Evolutionary conservation across 1,140 invertebrate genomes (phyloP).

Genomic region (Cryptotermes secundus): DNA sequence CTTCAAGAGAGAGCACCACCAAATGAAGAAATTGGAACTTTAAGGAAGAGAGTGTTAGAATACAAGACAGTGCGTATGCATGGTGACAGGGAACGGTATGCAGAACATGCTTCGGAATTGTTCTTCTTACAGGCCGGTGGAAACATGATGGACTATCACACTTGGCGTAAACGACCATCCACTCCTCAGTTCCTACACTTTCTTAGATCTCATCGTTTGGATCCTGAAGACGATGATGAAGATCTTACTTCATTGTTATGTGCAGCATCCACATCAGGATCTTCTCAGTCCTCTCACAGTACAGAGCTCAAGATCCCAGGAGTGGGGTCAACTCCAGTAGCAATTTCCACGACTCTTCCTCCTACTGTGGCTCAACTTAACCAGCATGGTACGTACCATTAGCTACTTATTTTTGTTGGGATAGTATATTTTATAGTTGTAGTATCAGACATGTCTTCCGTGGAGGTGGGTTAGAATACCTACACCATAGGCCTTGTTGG

Average conservation of each 20-base stretch:
- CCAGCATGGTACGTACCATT: slow-evolving; percentile 48
- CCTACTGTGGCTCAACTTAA: slow-evolving; percentile 59
- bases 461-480: too few relatives aligned
- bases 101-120: slow-evolving; percentile 77
- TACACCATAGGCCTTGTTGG: too few relatives aligned
- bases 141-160: slow-evolving; percentile 82
- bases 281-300: slow-evolving; percentile 40
- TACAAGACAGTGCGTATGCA: slow-evolving; percentile 51
- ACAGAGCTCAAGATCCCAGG: slow-evolving; percentile 56
- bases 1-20: slow-evolving; percentile 42
- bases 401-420: too few relatives aligned
- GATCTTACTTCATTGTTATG: slow-evolving; percentile 46
- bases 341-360: slow-evolving; percentile 60
- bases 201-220: slow-evolving; percentile 71
- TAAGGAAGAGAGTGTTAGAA: slow-evolving; percentile 48
- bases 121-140: slow-evolving; percentile 83
- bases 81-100: slow-evolving; percentile 59
- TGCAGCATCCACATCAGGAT: slow-evolving; percentile 35
- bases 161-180: slow-evolving; percentile 76
- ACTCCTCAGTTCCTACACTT: slow-evolving; percentile 71
- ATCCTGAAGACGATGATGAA: slow-evolving; percentile 62
- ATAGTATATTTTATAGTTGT: too few relatives aligned
- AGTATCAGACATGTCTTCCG: too few relatives aligned
- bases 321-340: slow-evolving; percentile 61
- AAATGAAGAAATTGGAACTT: slow-evolving; percentile 34